Evolutionary conservation across 2,797 vertebrate genomes (phyloP).

Genomic region (Scleropages formosus): DNA sequence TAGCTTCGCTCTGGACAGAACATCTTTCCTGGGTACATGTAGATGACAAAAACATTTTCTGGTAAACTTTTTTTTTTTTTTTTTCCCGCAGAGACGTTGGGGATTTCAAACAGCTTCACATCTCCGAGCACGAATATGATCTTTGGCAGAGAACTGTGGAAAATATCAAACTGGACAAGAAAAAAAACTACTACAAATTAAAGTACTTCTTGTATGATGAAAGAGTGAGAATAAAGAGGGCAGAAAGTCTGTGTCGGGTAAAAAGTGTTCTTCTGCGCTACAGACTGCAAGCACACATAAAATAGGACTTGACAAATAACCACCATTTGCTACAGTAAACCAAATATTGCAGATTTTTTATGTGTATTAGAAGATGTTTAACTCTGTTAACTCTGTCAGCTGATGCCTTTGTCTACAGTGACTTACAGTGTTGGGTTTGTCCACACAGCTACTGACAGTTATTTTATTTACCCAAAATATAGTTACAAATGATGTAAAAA

Average conservation of each 20-base stretch:
- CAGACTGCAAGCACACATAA: neutral
- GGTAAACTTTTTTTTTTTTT: constrained; percentile 30
- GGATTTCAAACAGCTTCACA: constrained; percentile 45
- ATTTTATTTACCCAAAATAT: too few species aligned
- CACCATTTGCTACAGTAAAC: too few species aligned
- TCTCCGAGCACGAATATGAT: constrained; percentile 48
- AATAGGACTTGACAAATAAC: too few species aligned
- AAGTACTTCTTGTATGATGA: constrained; percentile 46
- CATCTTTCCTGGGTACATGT: constrained; percentile 46
- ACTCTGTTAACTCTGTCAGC: too few species aligned
- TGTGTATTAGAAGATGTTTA: too few species aligned
- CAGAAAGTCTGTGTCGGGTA: constrained; percentile 38
- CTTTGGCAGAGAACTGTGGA: constrained; percentile 52
- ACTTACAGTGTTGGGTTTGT: too few species aligned
- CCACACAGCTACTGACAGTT: too few species aligned
- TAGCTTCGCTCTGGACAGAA: constrained; percentile 36
- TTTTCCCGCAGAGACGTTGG: constrained; percentile 37
- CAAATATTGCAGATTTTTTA: too few species aligned
- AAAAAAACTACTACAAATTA: constrained; percentile 36
- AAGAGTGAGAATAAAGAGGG: constrained; percentile 43
- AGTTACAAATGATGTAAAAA: too few species aligned
- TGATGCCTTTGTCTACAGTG: too few species aligned
- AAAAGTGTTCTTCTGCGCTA: constrained; percentile 25
- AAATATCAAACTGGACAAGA: constrained; percentile 48
- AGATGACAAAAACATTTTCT: constrained; percentile 58